Evolutionary conservation across 2,113 vertebrate species (phyloP), one percentile per base, ranked within the genome.

Genomic region (Percina caprodes): DNA sequence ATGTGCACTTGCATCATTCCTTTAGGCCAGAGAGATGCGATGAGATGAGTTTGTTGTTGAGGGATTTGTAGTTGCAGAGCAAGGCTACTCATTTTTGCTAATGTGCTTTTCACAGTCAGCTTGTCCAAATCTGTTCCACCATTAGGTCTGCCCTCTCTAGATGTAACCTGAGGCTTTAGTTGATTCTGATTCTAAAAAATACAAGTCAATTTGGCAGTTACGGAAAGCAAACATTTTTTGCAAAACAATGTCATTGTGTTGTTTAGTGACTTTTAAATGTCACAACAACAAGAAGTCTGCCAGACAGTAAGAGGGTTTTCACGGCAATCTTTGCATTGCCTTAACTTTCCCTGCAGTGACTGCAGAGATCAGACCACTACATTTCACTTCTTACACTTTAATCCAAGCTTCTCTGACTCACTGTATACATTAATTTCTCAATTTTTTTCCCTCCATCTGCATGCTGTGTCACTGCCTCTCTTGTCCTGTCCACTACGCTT

Each of bases 381-480:
- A 62, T 63, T 58, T 69, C 52, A 80, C 52, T 48, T 71, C 54
- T 83, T 30, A 35, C 54, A 46, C 7, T 39, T 42, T 65, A 52
- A 69, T 83, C 63, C 49, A 54, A 70, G 59, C 67, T 54, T 69
- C 72, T 63, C 48, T 55, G 35, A 42, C 23, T 54, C 67, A 49
- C 55, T 26, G 19, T 39, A 21, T 54, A 66, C 60, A 51, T 73
- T 80, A 24, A 61, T 68, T 49, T 69, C 58, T 79, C 45, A 78
- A 49, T 78, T 54, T 82, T 77, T 6, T 6, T 7, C 10, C 65
- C 78, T 24, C 76, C 86, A 78, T 81, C 74, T 91, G 89, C 91
- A 86, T 92, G 89, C 76, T 86, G 66, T 85, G 54, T 89, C 82
- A 60, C 84, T 78, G 52, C 74, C 26, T 86, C 88, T 85, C 69